These are phyloP conservation scores for Stictocephala bisonia DNA, from an alignment of 2,888 invertebrate genomes.

Conservation along the genomic window DNA sequence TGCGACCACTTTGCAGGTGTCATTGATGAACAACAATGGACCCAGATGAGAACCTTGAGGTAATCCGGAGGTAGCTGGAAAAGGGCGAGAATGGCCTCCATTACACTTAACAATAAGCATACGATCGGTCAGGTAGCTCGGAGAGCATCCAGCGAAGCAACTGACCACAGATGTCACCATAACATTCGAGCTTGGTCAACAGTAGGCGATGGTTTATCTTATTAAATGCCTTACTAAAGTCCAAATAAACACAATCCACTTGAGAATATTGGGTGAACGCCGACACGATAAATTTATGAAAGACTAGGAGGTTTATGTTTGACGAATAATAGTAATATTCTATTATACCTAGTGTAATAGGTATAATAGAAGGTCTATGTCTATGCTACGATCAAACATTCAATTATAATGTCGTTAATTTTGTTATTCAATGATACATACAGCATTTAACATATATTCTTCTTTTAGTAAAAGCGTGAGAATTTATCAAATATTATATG, in stretches of 20 bases:
- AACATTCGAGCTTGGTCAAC: too few species aligned
- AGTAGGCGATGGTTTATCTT: neutral
- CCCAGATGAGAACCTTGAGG: conserved; percentile 16
- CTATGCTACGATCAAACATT: too few species aligned
- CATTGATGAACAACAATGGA: conserved; percentile 18
- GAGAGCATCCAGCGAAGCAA: too few species aligned
- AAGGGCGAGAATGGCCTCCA: neutral
- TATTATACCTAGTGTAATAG: too few species aligned
- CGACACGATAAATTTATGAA: neutral
- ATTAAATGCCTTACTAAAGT: neutral
- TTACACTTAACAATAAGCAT: conserved; percentile 7
- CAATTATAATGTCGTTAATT: too few species aligned
- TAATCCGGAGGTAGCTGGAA: neutral
- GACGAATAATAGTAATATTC: too few species aligned
- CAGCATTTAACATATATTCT: too few species aligned
- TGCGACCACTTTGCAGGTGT: neutral
- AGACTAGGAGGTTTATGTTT: neutral
- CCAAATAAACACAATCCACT: conserved; percentile 11
- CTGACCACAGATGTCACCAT: too few species aligned
- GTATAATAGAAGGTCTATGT: too few species aligned
- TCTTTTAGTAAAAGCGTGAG: too few species aligned
- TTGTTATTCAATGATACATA: too few species aligned
- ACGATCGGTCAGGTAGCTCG: conserved; percentile 6
- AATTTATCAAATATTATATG: too few species aligned
- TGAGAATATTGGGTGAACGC: neutral